Percentiles rank a stretch among this genome's conserved stretches.
phyloP scores from a whole-genome alignment of 2,797 vertebrate genomes.

The Pachyuromys duprasi region DNA sequence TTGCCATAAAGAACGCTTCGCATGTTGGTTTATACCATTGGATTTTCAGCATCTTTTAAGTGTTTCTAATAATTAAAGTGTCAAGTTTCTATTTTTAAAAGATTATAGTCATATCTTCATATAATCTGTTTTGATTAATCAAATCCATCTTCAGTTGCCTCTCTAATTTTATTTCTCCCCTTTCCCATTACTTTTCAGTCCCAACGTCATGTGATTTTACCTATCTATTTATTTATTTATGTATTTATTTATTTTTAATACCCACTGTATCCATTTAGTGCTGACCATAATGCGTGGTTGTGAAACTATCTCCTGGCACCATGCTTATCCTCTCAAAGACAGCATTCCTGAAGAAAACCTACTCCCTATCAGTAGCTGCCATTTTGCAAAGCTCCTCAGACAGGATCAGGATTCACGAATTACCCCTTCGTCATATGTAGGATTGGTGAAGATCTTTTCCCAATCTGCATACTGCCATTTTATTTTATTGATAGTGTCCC shows the following conservation, averaged over 20 bases:
- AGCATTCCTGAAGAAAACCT: no score
- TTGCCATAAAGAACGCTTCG: background rate
- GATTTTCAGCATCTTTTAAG: background rate
- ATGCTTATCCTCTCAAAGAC: background rate
- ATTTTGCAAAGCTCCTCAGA: background rate
- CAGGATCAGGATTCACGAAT: background rate
- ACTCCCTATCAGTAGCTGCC: background rate
- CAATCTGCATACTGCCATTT: no score
- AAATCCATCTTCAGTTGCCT: background rate
- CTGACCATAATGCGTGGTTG: background rate
- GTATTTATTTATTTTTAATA: background rate
- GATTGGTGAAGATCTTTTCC: no score
- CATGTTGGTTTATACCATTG: background rate
- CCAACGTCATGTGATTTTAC: background rate
- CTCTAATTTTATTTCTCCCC: background rate
- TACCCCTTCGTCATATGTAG: no score
- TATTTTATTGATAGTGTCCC: no score
- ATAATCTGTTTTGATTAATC: background rate
- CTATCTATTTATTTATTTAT: background rate
- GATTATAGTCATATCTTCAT: background rate
- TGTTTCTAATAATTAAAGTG: background rate
- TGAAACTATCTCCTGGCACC: background rate
- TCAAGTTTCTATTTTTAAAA: background rate
- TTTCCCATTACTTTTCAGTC: background rate
- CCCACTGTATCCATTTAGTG: background rate